phyloP scores from a whole-genome alignment of 2,797 vertebrate genomes.

The Austrolebias charrua region DNA sequence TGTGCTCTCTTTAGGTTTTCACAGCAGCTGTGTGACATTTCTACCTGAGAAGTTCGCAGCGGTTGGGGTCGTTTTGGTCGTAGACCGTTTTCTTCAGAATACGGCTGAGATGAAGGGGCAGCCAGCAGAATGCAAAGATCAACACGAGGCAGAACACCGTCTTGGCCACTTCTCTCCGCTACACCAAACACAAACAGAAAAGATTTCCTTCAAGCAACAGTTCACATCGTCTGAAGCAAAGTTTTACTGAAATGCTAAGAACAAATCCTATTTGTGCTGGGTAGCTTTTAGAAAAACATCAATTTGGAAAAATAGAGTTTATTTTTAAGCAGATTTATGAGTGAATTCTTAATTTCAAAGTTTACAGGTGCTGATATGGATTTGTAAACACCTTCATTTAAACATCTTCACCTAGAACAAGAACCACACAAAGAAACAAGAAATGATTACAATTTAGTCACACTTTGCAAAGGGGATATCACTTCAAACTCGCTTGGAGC shows the following conservation, averaged over 20 bases:
- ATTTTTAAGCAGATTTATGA: neutral
- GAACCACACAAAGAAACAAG: no score
- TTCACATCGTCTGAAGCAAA: no score
- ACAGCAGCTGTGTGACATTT: neutral
- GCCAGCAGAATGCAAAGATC: slow-evolving; percentile 90
- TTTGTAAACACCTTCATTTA: no score
- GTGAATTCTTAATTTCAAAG: neutral
- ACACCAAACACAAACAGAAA: slow-evolving; percentile 24
- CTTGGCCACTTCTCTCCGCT: slow-evolving; percentile 85
- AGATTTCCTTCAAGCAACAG: neutral
- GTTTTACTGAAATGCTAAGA: neutral
- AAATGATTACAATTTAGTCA: no score
- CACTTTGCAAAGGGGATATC: no score
- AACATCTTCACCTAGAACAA: no score
- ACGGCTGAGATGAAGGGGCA: slow-evolving; percentile 89
- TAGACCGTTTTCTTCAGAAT: slow-evolving; percentile 90
- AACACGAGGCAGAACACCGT: slow-evolving; percentile 90
- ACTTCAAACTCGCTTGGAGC: no score
- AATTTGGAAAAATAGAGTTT: neutral
- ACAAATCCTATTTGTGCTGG: neutral
- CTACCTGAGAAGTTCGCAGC: slow-evolving; percentile 90
- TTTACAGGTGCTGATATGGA: no score
- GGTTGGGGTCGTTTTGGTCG: slow-evolving; percentile 81
- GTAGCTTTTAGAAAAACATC: neutral
- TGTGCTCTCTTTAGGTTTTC: slow-evolving; percentile 21